A percentile compares a stretch with the other conserved stretches of the same genome.
Evolutionary conservation across 2,797 vertebrate genomes (phyloP).

Genomic region (Gymnodraco acuticeps): DNA sequence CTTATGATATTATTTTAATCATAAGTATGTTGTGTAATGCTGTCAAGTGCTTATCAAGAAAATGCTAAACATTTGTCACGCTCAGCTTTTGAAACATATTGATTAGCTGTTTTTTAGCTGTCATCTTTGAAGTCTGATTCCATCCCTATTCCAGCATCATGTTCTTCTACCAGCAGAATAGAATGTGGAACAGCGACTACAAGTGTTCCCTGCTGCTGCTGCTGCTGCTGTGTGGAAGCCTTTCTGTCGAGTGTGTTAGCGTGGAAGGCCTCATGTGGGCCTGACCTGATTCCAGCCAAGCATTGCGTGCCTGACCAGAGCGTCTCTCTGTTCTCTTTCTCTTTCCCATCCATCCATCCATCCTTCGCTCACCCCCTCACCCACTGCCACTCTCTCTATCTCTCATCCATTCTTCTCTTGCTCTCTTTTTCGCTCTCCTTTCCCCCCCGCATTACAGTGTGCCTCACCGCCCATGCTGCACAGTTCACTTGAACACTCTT

Average conservation of each 20-base stretch:
- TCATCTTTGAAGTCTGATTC: background rate
- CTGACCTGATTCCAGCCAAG: constrained; percentile 83
- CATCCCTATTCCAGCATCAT: background rate
- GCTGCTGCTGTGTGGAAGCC: constrained; percentile 38
- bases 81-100: too few relatives aligned
- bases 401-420: constrained; percentile 55
- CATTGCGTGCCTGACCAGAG: constrained; percentile 78
- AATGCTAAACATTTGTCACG: background rate
- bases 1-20: too few relatives aligned
- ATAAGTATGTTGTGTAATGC: too few relatives aligned
- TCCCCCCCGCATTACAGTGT: constrained; percentile 58
- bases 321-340: constrained; percentile 64
- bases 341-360: constrained; percentile 43
- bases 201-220: constrained; percentile 6
- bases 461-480: constrained; percentile 69
- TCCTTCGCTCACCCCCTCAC: background rate
- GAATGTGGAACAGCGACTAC: too few relatives aligned
- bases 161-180: too few relatives aligned
- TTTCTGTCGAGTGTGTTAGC: constrained; percentile 41
- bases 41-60: background rate
- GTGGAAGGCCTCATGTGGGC: constrained; percentile 72
- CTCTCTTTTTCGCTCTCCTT: constrained; percentile 30
- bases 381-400: constrained; percentile 4
- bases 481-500: constrained; percentile 51
- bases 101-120: too few relatives aligned